A percentile compares a stretch with the other conserved stretches of the same genome.
Conservation (phyloP, 2,113 vertebrate genomes). For the Paradisaea rubra region DNA sequence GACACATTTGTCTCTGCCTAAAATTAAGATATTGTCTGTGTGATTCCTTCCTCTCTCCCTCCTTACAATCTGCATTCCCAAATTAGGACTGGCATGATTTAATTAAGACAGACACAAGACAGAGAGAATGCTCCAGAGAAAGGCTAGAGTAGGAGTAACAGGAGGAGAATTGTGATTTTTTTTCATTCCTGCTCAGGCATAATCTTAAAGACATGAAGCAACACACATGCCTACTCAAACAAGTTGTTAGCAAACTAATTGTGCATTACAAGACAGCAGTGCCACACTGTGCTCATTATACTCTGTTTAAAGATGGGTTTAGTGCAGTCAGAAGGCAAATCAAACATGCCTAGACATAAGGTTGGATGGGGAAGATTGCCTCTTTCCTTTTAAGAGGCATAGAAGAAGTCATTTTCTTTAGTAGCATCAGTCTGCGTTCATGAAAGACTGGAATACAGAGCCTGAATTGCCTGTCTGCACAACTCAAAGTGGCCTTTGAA, state of each 20-base stretch:
- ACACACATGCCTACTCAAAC: constrained; percentile 28
- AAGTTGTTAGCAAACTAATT: constrained; percentile 60
- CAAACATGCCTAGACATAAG: constrained; percentile 28
- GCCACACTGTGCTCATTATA: constrained; percentile 41
- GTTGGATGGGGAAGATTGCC: background rate
- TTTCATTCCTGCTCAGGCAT: constrained; percentile 12
- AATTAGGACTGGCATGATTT: constrained; percentile 23
- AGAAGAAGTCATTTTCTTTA: constrained; percentile 3
- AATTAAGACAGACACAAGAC: constrained; percentile 49
- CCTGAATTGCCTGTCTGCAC: background rate
- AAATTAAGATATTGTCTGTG: constrained; percentile 7
- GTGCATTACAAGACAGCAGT: constrained; percentile 59
- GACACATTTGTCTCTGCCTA: constrained; percentile 11
- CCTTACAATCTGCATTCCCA: constrained; percentile 18
- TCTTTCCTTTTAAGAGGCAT: constrained; percentile 12
- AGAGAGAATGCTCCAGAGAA: constrained; percentile 21
- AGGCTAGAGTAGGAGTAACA: constrained; percentile 14
- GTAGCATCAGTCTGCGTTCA: background rate
- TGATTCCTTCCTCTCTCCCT: background rate
- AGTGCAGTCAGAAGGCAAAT: constrained; percentile 45
- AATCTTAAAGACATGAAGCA: constrained; percentile 46
- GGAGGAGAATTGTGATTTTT: background rate
- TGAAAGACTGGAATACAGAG: background rate
- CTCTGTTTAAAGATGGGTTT: constrained; percentile 34
- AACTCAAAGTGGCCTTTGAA: background rate